Percentiles rank a stretch among this genome's conserved stretches.
Evolutionary conservation across 2,113 vertebrate genomes (phyloP).

Genomic region (Casuarius casuarius): DNA sequence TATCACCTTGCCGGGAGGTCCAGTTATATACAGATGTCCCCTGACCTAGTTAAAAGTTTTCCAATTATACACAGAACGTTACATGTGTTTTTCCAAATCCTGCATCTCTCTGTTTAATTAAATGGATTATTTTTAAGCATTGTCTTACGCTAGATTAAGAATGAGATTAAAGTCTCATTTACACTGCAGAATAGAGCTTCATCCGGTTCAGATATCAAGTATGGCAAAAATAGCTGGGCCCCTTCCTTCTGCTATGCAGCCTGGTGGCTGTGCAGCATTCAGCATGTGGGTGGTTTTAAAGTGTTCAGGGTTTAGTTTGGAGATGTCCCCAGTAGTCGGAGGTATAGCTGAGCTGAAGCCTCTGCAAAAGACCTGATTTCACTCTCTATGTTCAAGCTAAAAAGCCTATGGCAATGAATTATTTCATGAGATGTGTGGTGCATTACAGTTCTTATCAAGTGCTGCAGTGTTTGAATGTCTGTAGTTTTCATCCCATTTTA

Average conservation of each 20-base stretch:
- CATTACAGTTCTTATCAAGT: not conserved
- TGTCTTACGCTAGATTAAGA: not conserved
- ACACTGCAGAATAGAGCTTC: not conserved
- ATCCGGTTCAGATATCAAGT: not conserved
- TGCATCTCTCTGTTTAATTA: not conserved
- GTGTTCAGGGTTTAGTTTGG: not conserved
- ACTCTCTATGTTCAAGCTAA: not conserved
- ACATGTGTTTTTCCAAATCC: not conserved
- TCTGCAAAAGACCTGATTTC: not conserved
- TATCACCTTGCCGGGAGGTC: not conserved
- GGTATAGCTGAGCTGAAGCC: not conserved
- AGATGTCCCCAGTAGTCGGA: too few species aligned
- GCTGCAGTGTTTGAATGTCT: not conserved
- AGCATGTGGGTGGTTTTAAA: too few species aligned
- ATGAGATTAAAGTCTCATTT: not conserved
- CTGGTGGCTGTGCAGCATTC: not conserved
- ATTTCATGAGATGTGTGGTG: not conserved
- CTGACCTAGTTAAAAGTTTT: not conserved
- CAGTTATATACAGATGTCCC: not conserved
- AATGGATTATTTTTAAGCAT: not conserved
- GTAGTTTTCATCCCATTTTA: not conserved
- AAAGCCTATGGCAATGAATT: not conserved
- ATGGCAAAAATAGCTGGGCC: not conserved
- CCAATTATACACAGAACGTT: fast-evolving
- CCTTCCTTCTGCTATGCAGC: not conserved